phyloP scores from a whole-genome alignment of 2,113 vertebrate species.

The Mus spicilegus region DNA sequence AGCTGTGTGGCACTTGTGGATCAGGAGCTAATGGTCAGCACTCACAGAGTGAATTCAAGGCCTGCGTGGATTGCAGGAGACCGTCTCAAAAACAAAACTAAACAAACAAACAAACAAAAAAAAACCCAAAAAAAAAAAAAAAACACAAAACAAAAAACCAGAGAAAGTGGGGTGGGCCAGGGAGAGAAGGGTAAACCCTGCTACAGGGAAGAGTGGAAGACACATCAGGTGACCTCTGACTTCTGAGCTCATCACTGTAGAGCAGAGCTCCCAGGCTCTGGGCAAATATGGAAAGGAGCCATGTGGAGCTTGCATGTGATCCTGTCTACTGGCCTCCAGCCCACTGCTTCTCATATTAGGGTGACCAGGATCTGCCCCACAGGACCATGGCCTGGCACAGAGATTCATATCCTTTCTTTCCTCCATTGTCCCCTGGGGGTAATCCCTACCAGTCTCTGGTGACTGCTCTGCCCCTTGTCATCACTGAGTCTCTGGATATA shows the following conservation, averaged over 20 bases:
- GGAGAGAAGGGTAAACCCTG: background rate
- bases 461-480: background rate
- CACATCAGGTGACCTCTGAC: background rate
- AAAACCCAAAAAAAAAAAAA: too few species aligned
- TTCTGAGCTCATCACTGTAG: background rate
- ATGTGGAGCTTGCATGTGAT: background rate
- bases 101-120: too few species aligned
- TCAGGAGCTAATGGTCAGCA: background rate
- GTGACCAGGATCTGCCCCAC: too few species aligned
- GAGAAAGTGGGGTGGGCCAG: background rate
- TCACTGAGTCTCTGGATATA: background rate
- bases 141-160: too few species aligned
- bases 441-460: background rate
- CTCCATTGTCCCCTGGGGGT: background rate
- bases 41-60: background rate
- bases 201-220: background rate
- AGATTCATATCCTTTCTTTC: background rate
- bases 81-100: background rate
- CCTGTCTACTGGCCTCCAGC: background rate
- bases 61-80: background rate
- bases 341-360: background rate
- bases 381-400: background rate
- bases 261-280: background rate
- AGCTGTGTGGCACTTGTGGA: background rate
- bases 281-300: background rate